Evolutionary conservation across 1,140 invertebrate genomes (phyloP).

Genomic region (Hyles vespertilio): DNA sequence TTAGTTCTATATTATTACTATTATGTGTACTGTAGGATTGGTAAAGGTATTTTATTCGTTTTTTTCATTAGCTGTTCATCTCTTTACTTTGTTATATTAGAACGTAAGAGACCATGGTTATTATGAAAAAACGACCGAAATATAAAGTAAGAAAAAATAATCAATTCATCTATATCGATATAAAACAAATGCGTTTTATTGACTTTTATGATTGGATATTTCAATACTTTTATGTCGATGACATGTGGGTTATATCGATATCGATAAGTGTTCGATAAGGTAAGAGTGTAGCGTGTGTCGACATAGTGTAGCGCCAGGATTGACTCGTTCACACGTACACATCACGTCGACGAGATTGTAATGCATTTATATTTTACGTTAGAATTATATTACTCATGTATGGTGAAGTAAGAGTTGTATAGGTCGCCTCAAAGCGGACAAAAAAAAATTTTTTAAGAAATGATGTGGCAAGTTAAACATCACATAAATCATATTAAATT

Average conservation of each 20-base stretch:
- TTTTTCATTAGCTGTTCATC: slow-evolving; percentile 7
- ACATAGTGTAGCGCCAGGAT: not conserved
- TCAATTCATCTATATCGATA: not conserved
- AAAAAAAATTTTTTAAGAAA: too few relatives aligned
- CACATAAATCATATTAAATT: too few relatives aligned
- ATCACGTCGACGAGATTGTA: slow-evolving; percentile 37
- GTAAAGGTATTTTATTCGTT: slow-evolving; percentile 10
- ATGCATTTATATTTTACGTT: slow-evolving; percentile 51
- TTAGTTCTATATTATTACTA: slow-evolving; percentile 17
- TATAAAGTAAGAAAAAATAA: not conserved
- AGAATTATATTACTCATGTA: slow-evolving; percentile 20
- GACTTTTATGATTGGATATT: not conserved
- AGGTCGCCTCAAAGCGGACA: slow-evolving; percentile 2
- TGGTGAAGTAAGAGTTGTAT: not conserved
- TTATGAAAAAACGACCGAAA: slow-evolving; percentile 15
- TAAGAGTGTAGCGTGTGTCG: not conserved
- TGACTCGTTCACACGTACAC: slow-evolving; percentile 25
- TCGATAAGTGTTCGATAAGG: not conserved
- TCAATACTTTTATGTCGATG: not conserved
- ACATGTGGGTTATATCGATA: not conserved
- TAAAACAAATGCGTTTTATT: not conserved
- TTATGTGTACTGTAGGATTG: slow-evolving; percentile 1
- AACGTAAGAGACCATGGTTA: slow-evolving; percentile 5
- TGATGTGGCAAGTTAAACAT: too few relatives aligned
- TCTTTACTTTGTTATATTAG: slow-evolving; percentile 1